These are phyloP conservation scores for Eucidaris tribuloides DNA, from an alignment of 35 echinoderm and acorn worm species.

Conservation along the genomic window DNA sequence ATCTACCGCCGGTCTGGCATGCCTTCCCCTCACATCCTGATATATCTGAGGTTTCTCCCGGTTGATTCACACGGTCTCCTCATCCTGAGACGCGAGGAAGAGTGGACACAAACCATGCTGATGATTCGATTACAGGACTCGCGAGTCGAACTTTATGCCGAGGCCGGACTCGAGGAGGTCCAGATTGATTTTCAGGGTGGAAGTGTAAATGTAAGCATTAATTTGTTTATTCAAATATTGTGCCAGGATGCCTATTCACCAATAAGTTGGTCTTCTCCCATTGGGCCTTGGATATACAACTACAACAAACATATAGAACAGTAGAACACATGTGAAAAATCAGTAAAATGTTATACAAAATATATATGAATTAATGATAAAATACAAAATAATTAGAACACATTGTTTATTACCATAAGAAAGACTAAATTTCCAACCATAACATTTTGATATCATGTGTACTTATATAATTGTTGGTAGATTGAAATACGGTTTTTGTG, in stretches of 20 bases:
- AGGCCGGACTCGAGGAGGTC: slow-evolving; percentile 21
- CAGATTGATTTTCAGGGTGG: slow-evolving; percentile 33
- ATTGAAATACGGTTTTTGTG: too few relatives aligned
- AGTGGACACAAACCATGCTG: slow-evolving; percentile 2
- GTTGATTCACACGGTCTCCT: slow-evolving; percentile 43
- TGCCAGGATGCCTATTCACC: too few relatives aligned
- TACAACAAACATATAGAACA: neutral
- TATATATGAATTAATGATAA: neutral
- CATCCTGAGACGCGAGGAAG: slow-evolving; percentile 52
- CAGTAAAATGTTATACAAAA: neutral
- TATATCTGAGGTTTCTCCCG: slow-evolving; percentile 64
- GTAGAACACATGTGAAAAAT: neutral
- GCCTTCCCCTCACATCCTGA: slow-evolving; percentile 64
- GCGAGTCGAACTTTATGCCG: slow-evolving; percentile 51
- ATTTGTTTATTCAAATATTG: too few relatives aligned
- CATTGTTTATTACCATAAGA: neutral
- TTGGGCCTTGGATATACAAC: neutral
- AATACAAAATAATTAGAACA: neutral
- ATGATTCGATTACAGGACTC: slow-evolving; percentile 16
- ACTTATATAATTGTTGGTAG: too few relatives aligned
- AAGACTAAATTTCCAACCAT: too few relatives aligned
- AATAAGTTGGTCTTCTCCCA: too few relatives aligned
- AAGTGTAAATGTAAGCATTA: slow-evolving; percentile 36
- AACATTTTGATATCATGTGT: too few relatives aligned
- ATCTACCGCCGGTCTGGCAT: slow-evolving; percentile 50